Evolutionary conservation across 2,888 invertebrate species (phyloP), one percentile per base, ranked within the genome.

Genomic region (Ophion slaviceki): DNA sequence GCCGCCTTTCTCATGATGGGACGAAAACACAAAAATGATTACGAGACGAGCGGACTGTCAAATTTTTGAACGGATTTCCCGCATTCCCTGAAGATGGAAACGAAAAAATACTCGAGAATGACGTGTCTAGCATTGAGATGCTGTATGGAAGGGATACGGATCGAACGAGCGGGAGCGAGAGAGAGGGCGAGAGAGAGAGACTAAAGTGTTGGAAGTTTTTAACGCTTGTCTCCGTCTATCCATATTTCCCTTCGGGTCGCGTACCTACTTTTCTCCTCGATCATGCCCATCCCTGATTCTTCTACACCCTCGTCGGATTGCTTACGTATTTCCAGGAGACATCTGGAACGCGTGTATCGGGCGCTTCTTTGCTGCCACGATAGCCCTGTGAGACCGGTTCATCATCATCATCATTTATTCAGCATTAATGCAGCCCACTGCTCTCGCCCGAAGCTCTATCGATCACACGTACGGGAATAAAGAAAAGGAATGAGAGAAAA

Each of bases 201-300:
- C 17, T 6, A 28, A 11, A 24, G 45, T 28, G 92, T 92, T 92
- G 92, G 92, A 91, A 90, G 91, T 91, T 92, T 86, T 92, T 92
- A 92, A 92, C 90, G 91, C 89, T 88, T 88, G 36, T 78, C 59
- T 20, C 40, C 64, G 59, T 61, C 68, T 78, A 11, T 59, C 32
- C 59, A 40, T 68, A 40, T 53, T 36, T 71, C 67, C 20, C 72
- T 67, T 57, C 53, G 28, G 47, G 10, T 20, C 53, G n/a, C 47
- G 36, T 36, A 36, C 5, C 36, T 4, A 36, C 36, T 67, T 61
- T 90, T 89, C 87, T 90, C 85, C 11, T 11, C 11, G 53, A 14
- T 14, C 17, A 53, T 14, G 14, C 11, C 82, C 87, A 80, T 87
- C 80, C 86, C 32, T 14, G 24, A 28, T 78, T 47, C n/a, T n/a